phyloP scores from a whole-genome alignment of 2,113 vertebrate genomes.

The Clarias gariepinus region DNA sequence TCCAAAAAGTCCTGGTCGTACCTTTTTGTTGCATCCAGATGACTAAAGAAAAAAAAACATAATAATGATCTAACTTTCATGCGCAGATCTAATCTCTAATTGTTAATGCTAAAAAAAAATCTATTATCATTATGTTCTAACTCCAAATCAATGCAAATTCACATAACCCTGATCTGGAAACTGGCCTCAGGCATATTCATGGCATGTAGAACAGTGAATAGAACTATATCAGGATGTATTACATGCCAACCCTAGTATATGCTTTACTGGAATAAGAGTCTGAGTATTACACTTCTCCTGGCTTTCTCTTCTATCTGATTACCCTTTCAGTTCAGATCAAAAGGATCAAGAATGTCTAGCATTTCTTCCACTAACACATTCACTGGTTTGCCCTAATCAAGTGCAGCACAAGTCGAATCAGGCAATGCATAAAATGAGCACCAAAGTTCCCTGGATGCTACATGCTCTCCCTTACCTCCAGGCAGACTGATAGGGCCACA shows the following conservation, averaged over 20 bases:
- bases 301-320: not conserved
- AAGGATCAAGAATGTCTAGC: not conserved
- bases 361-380: not conserved
- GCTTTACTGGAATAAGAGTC: not conserved
- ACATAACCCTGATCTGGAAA: constrained; percentile 14
- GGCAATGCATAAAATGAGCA: not conserved
- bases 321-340: constrained; percentile 13
- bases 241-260: not conserved
- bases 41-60: not conserved
- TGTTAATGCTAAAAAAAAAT: not conserved
- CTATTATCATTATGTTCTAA: not conserved
- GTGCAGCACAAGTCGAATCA: not conserved
- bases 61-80: constrained; percentile 6
- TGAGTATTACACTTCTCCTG: not conserved
- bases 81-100: constrained; percentile 31
- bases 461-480: constrained; percentile 78
- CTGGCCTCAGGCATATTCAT: not conserved
- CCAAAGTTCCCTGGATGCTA: not conserved
- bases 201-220: not conserved
- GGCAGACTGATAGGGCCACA: constrained; percentile 85
- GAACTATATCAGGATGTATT: not conserved
- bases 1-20: too few relatives aligned
- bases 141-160: constrained; percentile 7
- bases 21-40: too few relatives aligned
- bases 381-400: constrained; percentile 3